Evolutionary conservation across 2,888 invertebrate species (phyloP).

Genomic region (Platynereis dumerilii): DNA sequence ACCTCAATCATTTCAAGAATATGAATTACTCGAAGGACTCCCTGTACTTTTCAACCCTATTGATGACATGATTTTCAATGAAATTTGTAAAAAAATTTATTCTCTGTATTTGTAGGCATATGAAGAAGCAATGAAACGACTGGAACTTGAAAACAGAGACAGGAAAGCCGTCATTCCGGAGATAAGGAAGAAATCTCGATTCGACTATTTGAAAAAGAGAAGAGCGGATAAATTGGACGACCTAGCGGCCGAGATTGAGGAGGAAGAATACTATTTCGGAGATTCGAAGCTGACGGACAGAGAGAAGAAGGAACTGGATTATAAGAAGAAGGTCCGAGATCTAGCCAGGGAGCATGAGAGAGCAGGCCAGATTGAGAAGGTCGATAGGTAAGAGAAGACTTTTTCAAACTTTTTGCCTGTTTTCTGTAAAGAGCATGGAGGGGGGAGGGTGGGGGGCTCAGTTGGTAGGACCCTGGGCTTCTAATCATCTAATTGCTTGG

Average conservation of each 20-base stretch:
- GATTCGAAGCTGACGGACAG: slow-evolving; percentile 81
- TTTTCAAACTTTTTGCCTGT: no score
- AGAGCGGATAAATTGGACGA: slow-evolving; percentile 96
- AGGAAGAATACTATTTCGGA: slow-evolving; percentile 94
- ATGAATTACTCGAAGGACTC: no score
- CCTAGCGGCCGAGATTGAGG: slow-evolving; percentile 90
- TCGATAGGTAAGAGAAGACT: slow-evolving; percentile 74
- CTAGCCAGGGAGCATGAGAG: slow-evolving; percentile 95
- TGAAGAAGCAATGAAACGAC: slow-evolving; percentile 85
- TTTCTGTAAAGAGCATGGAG: no score
- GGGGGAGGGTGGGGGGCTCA: no score
- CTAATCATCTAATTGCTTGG: no score
- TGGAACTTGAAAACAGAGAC: slow-evolving; percentile 86
- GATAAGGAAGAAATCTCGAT: slow-evolving; percentile 85
- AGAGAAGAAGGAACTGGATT: slow-evolving; percentile 83
- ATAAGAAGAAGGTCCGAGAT: slow-evolving; percentile 87
- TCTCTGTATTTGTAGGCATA: slow-evolving; percentile 55
- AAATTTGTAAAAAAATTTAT: no score
- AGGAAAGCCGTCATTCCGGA: slow-evolving; percentile 86
- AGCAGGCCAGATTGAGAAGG: slow-evolving; percentile 89
- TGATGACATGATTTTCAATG: no score
- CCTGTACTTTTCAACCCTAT: no score
- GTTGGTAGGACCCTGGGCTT: no score
- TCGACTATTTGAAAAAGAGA: slow-evolving; percentile 93
- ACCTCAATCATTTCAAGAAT: not conserved